Percentiles rank a stretch among this genome's conserved stretches.
Evolutionary conservation across 1,140 invertebrate species (phyloP).

Genomic region (Sycophaga agraensis): DNA sequence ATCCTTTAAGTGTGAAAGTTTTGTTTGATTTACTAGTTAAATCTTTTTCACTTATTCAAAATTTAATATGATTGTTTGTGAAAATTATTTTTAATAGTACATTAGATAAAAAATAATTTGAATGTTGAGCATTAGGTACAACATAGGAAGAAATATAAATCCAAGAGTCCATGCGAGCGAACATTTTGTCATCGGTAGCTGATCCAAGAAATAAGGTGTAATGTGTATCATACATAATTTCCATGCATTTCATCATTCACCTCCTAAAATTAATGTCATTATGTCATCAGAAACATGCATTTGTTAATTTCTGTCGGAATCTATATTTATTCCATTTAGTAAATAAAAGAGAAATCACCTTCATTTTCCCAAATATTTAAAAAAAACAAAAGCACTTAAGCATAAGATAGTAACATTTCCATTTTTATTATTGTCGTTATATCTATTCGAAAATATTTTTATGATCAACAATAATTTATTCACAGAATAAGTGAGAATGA

Average conservation of each 20-base stretch:
- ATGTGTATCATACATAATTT: constrained; percentile 2
- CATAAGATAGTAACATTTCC: too few relatives aligned
- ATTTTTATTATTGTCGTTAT: too few relatives aligned
- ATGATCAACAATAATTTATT: constrained; percentile 5
- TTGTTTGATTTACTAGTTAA: too few relatives aligned
- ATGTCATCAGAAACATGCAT: not conserved
- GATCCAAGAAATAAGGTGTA: constrained; percentile 8
- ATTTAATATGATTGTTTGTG: too few relatives aligned
- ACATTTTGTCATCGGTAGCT: not conserved
- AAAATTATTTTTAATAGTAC: too few relatives aligned
- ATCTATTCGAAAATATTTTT: constrained; percentile 5
- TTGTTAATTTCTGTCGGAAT: not conserved
- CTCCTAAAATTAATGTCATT: constrained; percentile 1
- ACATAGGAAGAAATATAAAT: constrained; percentile 7
- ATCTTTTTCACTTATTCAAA: too few relatives aligned
- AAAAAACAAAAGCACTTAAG: too few relatives aligned
- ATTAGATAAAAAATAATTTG: too few relatives aligned
- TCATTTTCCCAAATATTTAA: not conserved
- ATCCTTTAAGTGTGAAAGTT: too few relatives aligned
- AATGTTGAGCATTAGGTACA: too few relatives aligned
- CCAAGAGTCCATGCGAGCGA: not conserved
- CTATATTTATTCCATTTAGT: constrained; percentile 10
- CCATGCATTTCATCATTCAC: constrained; percentile 11
- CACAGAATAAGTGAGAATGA: not conserved
- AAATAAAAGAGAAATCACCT: constrained; percentile 6